Evolutionary conservation across 1,140 invertebrate species (phyloP).

Genomic region (Saccostrea echinata): DNA sequence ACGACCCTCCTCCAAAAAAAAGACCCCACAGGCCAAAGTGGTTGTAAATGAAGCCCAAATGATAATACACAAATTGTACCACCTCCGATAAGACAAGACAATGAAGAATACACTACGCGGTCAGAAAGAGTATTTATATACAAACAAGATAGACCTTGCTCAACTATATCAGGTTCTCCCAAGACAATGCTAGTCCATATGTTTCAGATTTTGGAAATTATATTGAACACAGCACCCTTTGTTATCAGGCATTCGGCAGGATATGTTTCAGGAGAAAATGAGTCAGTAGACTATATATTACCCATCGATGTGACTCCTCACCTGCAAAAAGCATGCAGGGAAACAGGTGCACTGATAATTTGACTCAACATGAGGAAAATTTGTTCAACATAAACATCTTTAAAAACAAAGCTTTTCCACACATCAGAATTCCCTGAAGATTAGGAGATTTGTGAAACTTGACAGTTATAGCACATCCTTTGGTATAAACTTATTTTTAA

Average conservation of each 20-base stretch:
- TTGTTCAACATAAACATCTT: conserved; percentile 6
- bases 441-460: conserved; percentile 20
- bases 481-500: conserved; percentile 14
- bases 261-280: not conserved
- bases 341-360: conserved; percentile 20
- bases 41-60: not conserved
- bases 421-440: not conserved
- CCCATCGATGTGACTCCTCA: not conserved
- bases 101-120: not conserved
- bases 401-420: not conserved
- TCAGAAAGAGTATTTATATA: not conserved
- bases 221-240: not conserved
- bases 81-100: not conserved
- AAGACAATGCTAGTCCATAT: not conserved
- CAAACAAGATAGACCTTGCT: not conserved
- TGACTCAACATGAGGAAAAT: not conserved
- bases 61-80: conserved; percentile 1
- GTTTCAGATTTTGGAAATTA: not conserved
- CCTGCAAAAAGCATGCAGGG: not conserved
- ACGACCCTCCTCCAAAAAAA: not conserved
- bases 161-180: conserved; percentile 5
- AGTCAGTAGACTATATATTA: not conserved
- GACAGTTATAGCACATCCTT: not conserved
- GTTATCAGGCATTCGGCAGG: not conserved
- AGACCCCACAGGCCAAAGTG: not conserved